Conservation (phyloP, 2,113 vertebrate species). For the human region GRCh38 chr7:65523501-65524000, state of each 20-base stretch:
- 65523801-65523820: not conserved
- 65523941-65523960: too few relatives aligned
- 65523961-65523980: too few relatives aligned
- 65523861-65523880: slow-evolving; percentile 5
- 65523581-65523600: not conserved
- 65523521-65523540: too few relatives aligned
- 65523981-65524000: too few relatives aligned
- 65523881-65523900: too few relatives aligned
- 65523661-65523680: not conserved
- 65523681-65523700: not conserved
- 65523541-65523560: too few relatives aligned
- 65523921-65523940: too few relatives aligned
- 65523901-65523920: too few relatives aligned
- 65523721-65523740: not conserved
- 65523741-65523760: not conserved
- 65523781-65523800: not conserved
- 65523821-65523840: not conserved
- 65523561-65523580: too few relatives aligned
- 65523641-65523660: not conserved
- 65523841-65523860: not conserved
- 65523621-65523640: not conserved
- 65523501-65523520: too few relatives aligned
- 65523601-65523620: not conserved
- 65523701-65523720: slow-evolving; percentile 9
- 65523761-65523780: not conserved